These are phyloP conservation scores for Rhopalosiphum nymphaeae DNA, from an alignment of 2,888 invertebrate genomes.

Conservation along the genomic window DNA sequence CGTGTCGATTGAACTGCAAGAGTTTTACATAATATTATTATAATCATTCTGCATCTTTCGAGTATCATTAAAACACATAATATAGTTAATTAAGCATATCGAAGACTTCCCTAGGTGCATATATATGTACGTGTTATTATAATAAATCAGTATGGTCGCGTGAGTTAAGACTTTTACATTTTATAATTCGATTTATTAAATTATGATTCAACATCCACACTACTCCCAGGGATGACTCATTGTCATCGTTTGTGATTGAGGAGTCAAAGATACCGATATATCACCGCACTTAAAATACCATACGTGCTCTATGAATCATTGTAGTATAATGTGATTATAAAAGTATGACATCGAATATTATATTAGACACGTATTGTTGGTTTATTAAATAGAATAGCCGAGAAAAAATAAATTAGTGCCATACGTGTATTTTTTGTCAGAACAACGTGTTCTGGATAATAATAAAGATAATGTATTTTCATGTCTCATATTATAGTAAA, in stretches of 20 bases:
- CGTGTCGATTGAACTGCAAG: neutral
- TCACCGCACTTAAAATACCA: neutral
- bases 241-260: neutral
- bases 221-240: neutral
- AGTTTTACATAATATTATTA: neutral
- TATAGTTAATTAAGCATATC: neutral
- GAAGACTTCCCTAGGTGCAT: neutral
- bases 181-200: neutral
- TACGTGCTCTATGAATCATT: neutral
- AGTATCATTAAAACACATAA: neutral
- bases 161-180: neutral
- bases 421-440: neutral
- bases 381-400: neutral
- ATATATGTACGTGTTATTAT: neutral
- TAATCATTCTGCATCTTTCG: neutral
- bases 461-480: neutral
- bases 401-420: neutral
- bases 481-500: neutral
- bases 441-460: neutral
- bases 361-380: neutral
- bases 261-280: neutral
- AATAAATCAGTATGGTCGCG: neutral
- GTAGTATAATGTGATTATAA: neutral
- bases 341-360: neutral
- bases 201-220: neutral